Percentiles rank a stretch among this genome's conserved stretches.
Evolutionary conservation across 2,113 vertebrate genomes (phyloP).

Genomic region (Platichthys stellatus): DNA sequence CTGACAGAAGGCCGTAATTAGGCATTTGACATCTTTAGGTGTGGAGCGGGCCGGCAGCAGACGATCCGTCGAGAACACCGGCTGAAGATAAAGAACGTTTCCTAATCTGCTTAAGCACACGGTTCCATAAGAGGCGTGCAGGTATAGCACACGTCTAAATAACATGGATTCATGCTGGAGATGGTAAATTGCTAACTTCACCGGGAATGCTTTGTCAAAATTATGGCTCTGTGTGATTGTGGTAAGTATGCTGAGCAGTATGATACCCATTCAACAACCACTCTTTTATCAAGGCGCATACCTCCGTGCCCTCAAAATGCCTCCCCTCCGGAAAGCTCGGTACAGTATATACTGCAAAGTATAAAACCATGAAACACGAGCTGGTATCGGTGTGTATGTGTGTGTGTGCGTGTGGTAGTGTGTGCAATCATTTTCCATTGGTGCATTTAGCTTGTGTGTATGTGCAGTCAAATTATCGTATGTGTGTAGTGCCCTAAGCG

Average conservation of each 20-base stretch:
- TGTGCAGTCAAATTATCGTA: not conserved
- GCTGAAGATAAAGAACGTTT: constrained; percentile 10
- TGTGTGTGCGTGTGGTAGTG: not conserved
- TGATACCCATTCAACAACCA: constrained; percentile 31
- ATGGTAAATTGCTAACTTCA: constrained; percentile 40
- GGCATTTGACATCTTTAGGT: constrained; percentile 63
- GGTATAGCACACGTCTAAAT: constrained; percentile 27
- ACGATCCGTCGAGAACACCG: constrained; percentile 21
- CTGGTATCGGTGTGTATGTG: constrained; percentile 26
- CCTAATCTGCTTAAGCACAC: constrained; percentile 49
- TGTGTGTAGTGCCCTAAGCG: constrained; percentile 20
- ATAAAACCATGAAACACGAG: constrained; percentile 43
- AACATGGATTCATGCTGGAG: constrained; percentile 32
- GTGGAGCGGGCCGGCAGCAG: constrained; percentile 44
- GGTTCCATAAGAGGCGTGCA: not conserved
- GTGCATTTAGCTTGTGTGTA: constrained; percentile 2
- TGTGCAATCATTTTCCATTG: constrained; percentile 28
- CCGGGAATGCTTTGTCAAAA: constrained; percentile 40
- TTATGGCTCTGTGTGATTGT: constrained; percentile 23
- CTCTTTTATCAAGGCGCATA: constrained; percentile 46
- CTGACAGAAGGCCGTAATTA: constrained; percentile 63
- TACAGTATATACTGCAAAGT: constrained; percentile 9
- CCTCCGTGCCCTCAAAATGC: constrained; percentile 10
- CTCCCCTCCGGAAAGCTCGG: constrained; percentile 3
- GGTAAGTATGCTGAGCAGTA: constrained; percentile 42